A percentile compares a stretch with the other conserved stretches of the same genome.
These are phyloP conservation scores for Leptopilina boulardi DNA, from an alignment of 1,140 invertebrate genomes.

Conservation along the genomic window DNA sequence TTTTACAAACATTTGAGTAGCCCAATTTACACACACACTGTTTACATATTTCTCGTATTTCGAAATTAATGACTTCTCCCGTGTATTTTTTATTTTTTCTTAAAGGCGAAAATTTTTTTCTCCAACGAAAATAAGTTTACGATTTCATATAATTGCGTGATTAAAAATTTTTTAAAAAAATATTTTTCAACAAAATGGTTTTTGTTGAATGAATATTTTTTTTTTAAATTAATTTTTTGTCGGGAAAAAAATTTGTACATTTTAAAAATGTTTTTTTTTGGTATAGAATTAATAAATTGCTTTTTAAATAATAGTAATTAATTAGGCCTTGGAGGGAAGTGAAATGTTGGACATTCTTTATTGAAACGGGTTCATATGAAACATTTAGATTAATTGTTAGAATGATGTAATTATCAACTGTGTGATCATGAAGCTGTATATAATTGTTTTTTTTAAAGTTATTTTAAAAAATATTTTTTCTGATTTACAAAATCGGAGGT, in stretches of 20 bases:
- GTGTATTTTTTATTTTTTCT: too few species aligned
- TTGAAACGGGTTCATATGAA: background rate
- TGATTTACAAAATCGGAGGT: too few species aligned
- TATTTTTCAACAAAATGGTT: too few species aligned
- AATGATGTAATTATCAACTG: background rate
- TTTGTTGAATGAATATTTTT: too few species aligned
- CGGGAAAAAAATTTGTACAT: too few species aligned
- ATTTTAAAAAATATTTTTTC: background rate
- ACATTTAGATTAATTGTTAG: constrained; percentile 9
- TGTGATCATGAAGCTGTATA: background rate
- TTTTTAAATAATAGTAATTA: constrained; percentile 2
- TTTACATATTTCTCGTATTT: background rate
- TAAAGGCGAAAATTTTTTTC: background rate
- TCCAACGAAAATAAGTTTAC: background rate
- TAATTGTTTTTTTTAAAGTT: background rate
- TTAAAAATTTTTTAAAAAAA: too few species aligned
- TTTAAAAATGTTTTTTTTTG: background rate
- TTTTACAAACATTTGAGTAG: constrained; percentile 45
- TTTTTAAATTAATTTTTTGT: too few species aligned
- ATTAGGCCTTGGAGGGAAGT: background rate
- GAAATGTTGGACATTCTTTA: background rate
- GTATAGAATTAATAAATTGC: constrained; percentile 22
- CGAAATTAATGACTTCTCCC: background rate
- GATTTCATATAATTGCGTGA: too few species aligned
- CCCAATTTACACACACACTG: background rate